A percentile compares a stretch with the other conserved stretches of the same genome.
Conservation (phyloP, 2,888 invertebrate genomes). For the Tetranychus truncatus region DNA sequence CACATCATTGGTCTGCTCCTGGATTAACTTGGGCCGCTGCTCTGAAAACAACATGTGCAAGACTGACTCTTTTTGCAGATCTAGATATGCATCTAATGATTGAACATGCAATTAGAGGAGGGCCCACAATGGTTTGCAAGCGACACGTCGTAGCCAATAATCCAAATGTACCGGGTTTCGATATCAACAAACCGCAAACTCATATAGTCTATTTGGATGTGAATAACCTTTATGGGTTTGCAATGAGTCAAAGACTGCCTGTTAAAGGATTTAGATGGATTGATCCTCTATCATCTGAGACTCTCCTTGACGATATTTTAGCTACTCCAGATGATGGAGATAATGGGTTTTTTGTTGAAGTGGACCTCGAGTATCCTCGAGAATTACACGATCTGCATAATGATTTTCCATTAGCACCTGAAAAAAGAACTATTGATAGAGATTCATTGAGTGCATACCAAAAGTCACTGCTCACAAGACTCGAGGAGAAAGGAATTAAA, state of each 20-base stretch:
- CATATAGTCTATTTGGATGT: constrained; percentile 16
- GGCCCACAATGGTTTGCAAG: neutral
- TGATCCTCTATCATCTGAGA: too few relatives aligned
- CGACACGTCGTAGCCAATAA: constrained; percentile 14
- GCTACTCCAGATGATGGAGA: constrained; percentile 3
- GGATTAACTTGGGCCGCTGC: neutral
- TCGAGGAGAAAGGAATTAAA: too few relatives aligned
- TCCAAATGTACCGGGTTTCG: neutral
- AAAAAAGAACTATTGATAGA: neutral
- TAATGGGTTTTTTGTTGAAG: neutral
- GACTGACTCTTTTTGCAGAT: neutral
- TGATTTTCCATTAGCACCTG: neutral
- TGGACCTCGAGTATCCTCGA: neutral
- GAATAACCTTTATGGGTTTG: constrained; percentile 23
- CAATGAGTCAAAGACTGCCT: constrained; percentile 17
- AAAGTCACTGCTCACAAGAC: too few relatives aligned
- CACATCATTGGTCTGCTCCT: neutral
- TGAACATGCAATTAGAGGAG: constrained; percentile 6
- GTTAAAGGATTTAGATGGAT: constrained; percentile 18
- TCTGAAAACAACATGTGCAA: neutral
- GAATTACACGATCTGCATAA: neutral
- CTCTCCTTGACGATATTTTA: neutral
- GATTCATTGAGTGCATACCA: too few relatives aligned
- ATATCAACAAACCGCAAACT: neutral
- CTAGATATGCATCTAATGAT: neutral